Base-by-base conservation (phyloP, 92 coral and sea anemone genomes). In the Palythoa grandiflora region DNA sequence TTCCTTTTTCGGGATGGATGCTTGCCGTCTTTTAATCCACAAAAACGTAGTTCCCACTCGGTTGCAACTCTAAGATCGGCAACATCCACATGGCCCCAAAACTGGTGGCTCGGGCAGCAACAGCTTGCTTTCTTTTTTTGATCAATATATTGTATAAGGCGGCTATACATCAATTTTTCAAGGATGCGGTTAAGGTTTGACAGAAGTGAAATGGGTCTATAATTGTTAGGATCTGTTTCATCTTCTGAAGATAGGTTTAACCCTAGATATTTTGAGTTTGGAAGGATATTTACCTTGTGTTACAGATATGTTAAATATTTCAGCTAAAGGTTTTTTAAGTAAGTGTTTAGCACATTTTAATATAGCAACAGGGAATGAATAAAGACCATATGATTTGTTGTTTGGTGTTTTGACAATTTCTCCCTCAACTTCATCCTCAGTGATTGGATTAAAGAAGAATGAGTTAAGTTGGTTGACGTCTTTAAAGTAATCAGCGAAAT, bases 231-330 rank as follows among this genome's bases (percentile, higher is more conserved):
- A n/a, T n/a, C n/a, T n/a, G n/a, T n/a, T n/a, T n/a, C n/a, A n/a
- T n/a, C n/a, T n/a, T n/a, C n/a, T n/a, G n/a, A n/a, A n/a, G n/a
- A n/a, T n/a, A n/a, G n/a, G n/a, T n/a, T n/a, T n/a, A n/a, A n/a
- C n/a, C n/a, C n/a, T n/a, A n/a, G 59, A 52, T 52, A 52, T 6
- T 5, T n/a, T 83, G 35, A 83, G 78, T 20, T 86, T 86, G 13
- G 48, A 40, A n/a, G 89, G 70, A 20, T 28, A 78, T 78, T 78
- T 78, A 38, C 88, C 91, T 12, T 72, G 87, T 57, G 11, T 35
- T 39, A 83, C 48, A 59, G 92, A 85, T 54, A 79, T 76, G 68
- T 90, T 78, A 68, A 85, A 74, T 37, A 85, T 78, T 78, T 78
- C 83, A 57, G 83, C 83, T 78, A 86, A 17, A n/a, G 89, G 83